A percentile compares a stretch with the other conserved stretches of the same genome.
Conservation (phyloP, 2,888 invertebrate species). For the Metopia argyrocephala region DNA sequence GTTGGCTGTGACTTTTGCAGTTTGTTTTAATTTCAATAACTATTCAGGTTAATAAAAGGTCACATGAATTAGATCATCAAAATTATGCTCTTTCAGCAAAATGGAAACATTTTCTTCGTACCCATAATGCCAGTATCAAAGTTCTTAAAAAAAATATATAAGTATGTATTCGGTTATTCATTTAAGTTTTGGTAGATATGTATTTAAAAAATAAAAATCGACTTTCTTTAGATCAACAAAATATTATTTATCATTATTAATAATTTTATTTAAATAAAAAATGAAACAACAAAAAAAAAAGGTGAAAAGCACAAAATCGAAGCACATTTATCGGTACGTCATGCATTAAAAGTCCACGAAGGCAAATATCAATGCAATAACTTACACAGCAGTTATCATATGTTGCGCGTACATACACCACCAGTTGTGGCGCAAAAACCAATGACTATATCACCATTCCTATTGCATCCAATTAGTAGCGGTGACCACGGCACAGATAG, state of each 20-base stretch:
- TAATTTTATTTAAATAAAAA: background rate
- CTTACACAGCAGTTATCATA: slow-evolving; percentile 72
- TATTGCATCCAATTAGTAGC: slow-evolving; percentile 51
- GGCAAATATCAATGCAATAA: slow-evolving; percentile 78
- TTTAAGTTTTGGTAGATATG: too few species aligned
- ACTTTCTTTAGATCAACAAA: too few species aligned
- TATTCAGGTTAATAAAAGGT: too few species aligned
- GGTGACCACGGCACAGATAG: slow-evolving; percentile 33
- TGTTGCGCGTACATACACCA: slow-evolving; percentile 72
- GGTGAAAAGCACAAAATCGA: slow-evolving; percentile 78
- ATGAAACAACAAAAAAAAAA: slow-evolving; percentile 64
- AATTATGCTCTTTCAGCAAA: too few species aligned
- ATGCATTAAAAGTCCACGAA: slow-evolving; percentile 76
- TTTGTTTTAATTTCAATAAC: too few species aligned
- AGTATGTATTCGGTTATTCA: too few species aligned
- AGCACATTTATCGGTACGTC: slow-evolving; percentile 76
- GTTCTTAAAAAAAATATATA: too few species aligned
- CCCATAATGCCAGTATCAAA: too few species aligned
- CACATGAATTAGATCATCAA: too few species aligned
- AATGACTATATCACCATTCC: slow-evolving; percentile 66
- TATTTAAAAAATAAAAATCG: too few species aligned
- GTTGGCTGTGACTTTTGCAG: background rate
- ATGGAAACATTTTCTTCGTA: too few species aligned
- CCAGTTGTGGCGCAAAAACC: slow-evolving; percentile 60
- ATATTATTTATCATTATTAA: background rate